Evolutionary conservation across 2,888 invertebrate genomes (phyloP), one percentile per base, ranked within the genome.

Genomic region (Lepeophtheirus nordmannii): DNA sequence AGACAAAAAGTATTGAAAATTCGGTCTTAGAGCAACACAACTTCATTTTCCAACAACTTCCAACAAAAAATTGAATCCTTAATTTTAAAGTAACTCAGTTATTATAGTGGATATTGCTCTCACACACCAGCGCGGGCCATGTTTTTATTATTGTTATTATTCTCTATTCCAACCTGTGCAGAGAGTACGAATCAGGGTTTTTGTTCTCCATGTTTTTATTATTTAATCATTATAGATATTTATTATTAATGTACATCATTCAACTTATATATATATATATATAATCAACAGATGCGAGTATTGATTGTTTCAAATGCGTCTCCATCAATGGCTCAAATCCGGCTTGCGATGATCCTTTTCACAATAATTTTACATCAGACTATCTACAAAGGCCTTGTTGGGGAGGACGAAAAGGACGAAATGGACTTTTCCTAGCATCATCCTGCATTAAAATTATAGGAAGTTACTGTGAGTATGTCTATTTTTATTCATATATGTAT

Each of bases 241-340:
- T 41, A 14, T 46, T 46, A n/a, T 46, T 46, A 14, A 46, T 46
- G 53, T n/a, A 46, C 17, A 5, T 30, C 30, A 5, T 30, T 30
- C n/a, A n/a, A n/a, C n/a, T n/a, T n/a, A n/a, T n/a, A n/a, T n/a
- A n/a, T 41, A 41, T 53, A 3, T 17, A 5, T 53, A 5, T 53
- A 53, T 53, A 17, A 17, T 30, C 30, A 30, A 30, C 58, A 65
- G 65, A n/a, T 8, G 70, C 68, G 11, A 79, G 82, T 65, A 92
- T 97, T 74, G 96, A 94, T 77, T 97, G 96, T 75, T 97, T 94
- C 81, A 93, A 93, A 76, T 97, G 97, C 75, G 87, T 90, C 61
- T 96, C 94, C 0, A 83, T 89, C 77, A 88, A 90, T 74, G 86
- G 88, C 30, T 81, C 83, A 72, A 89, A 91, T 75, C 82, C 83